These are phyloP conservation scores for Dendroctonus valens DNA, from an alignment of 1,140 invertebrate genomes.

Conservation along the genomic window DNA sequence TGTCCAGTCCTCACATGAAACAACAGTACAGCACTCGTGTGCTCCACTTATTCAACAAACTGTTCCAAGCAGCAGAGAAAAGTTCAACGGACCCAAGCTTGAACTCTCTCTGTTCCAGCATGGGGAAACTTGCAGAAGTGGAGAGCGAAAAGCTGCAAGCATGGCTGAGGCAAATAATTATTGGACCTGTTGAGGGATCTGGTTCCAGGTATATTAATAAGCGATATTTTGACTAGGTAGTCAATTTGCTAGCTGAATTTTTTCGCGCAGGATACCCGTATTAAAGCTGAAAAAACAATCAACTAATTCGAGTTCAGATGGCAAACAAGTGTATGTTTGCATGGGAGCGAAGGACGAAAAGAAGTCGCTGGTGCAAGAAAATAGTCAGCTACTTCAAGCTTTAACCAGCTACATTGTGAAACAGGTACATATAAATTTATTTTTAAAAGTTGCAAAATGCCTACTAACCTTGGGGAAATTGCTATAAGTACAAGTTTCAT, in stretches of 20 bases:
- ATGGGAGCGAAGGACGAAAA: conserved; percentile 50
- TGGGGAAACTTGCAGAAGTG: conserved; percentile 65
- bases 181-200: conserved; percentile 53
- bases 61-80: conserved; percentile 68
- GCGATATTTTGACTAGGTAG: not conserved
- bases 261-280: conserved; percentile 2
- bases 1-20: conserved; percentile 65
- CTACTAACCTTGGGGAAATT: not conserved
- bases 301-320: conserved; percentile 20
- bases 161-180: conserved; percentile 69
- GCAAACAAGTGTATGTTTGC: conserved; percentile 37
- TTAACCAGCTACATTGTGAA: conserved; percentile 75
- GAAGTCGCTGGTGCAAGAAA: conserved; percentile 60
- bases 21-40: conserved; percentile 74
- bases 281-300: conserved; percentile 23
- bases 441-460: too few relatives aligned
- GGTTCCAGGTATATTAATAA: not conserved
- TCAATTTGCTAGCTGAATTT: not conserved
- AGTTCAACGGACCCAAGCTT: conserved; percentile 60
- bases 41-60: conserved; percentile 75
- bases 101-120: conserved; percentile 67
- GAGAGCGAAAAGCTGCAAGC: conserved; percentile 64
- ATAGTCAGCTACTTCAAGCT: conserved; percentile 69
- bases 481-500: not conserved
- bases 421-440: conserved; percentile 46